Base-by-base conservation (phyloP, 1,140 invertebrate species). In the Metopolophium dirhodum region DNA sequence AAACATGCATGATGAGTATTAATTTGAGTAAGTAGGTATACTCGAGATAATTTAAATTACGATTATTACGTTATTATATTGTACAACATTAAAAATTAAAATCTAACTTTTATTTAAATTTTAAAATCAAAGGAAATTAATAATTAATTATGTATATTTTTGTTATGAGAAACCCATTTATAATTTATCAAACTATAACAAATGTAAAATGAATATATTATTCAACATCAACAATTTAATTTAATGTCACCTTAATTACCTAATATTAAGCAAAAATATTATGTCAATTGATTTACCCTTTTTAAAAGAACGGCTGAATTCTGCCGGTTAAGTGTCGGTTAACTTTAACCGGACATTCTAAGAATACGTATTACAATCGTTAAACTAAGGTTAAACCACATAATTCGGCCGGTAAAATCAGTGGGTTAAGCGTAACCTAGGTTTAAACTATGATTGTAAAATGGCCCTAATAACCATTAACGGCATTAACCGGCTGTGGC, bases 151-250 rank as follows among this genome's bases (percentile, higher is more conserved):
- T 77, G 7, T 35, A 77, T n/a, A 68, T 18, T 77, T 77, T 77
- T 30, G 26, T 77, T 77, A 7, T 18, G 4, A 77, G 1, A 77
- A n/a, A n/a, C 14, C n/a, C 30, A n/a, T 77, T n/a, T 77, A 77
- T 77, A 77, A 35, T 77, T 77, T 77, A 77, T 77, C 61, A n/a
- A n/a, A 30, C 11, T 18, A n/a, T n/a, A 77, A 11, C n/a, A 77
- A 68, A n/a, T 77, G 61, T 77, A 77, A 77, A 77, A 77, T 77
- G n/a, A 77, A 77, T 18, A n/a, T n/a, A n/a, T 77, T 77, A n/a
- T 77, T 77, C n/a, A 20, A 77, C 9, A 30, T 61, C 14, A 61
- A 61, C 14, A n/a, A 77, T 77, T n/a, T 14, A 77, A n/a, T 77
- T 77, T n/a, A n/a, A 77, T n/a, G n/a, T 77, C 61, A n/a, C 30